These are phyloP conservation scores for Lophotis ruficrista DNA, from an alignment of 2,113 vertebrate species.

Conservation along the genomic window DNA sequence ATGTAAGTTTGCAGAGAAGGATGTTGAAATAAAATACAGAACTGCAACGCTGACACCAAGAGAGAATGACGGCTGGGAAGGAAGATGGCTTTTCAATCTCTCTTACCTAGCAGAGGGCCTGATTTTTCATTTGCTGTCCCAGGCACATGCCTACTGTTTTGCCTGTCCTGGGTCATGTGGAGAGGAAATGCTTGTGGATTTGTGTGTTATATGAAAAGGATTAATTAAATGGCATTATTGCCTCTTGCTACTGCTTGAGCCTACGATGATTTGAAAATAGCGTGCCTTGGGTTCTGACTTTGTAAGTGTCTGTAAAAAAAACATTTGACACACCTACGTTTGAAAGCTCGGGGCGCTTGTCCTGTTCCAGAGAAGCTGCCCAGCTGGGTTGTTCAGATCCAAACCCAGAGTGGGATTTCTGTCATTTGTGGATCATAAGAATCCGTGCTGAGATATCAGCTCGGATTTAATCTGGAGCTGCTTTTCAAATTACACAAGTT, in stretches of 20 bases:
- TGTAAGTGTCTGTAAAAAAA: background rate
- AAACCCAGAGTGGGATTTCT: background rate
- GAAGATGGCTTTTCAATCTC: background rate
- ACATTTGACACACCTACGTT: fast-evolving
- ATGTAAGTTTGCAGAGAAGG: background rate
- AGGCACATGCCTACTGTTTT: background rate
- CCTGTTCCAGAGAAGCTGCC: background rate
- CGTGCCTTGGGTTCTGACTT: background rate
- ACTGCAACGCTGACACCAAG: background rate
- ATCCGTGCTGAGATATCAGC: background rate
- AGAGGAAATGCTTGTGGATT: background rate
- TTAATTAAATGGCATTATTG: background rate
- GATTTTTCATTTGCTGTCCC: background rate
- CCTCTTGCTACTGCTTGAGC: background rate
- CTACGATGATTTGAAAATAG: fast-evolving
- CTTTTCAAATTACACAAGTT: background rate
- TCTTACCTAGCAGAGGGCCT: background rate
- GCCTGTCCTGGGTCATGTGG: background rate
- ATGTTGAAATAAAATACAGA: background rate
- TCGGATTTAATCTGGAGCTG: background rate
- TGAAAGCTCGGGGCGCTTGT: background rate
- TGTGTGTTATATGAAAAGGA: background rate
- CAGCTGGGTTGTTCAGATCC: background rate
- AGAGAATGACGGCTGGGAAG: background rate
- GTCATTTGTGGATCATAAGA: background rate